These are phyloP conservation scores for Triplophysa rosa DNA, from an alignment of 2,113 vertebrate species.

Conservation along the genomic window DNA sequence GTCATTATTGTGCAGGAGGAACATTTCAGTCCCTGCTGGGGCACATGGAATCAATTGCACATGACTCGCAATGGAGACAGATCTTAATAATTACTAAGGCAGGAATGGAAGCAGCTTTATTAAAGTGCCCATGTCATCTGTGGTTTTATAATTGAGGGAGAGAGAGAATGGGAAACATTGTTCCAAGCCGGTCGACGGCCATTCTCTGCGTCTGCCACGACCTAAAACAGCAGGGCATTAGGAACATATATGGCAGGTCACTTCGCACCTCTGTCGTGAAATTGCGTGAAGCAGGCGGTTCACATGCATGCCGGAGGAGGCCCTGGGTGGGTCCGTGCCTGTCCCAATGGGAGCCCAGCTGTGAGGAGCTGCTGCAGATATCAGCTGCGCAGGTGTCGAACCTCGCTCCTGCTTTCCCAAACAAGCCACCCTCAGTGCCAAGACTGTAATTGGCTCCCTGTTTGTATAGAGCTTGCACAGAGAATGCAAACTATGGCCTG, in stretches of 20 bases:
- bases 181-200: neutral
- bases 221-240: constrained; percentile 17
- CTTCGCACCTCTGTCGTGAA: constrained; percentile 40
- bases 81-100: constrained; percentile 29
- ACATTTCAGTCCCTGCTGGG: neutral
- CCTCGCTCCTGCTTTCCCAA: constrained; percentile 29
- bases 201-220: neutral
- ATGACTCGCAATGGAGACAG: constrained; percentile 15
- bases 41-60: constrained; percentile 20
- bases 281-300: constrained; percentile 29
- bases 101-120: neutral
- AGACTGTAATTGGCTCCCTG: neutral
- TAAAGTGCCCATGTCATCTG: constrained; percentile 9
- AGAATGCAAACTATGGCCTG: neutral
- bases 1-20: constrained; percentile 11
- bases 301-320: constrained; percentile 19
- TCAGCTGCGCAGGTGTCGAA: constrained; percentile 43
- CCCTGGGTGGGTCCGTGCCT: neutral
- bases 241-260: constrained; percentile 10
- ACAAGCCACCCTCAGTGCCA: constrained; percentile 33
- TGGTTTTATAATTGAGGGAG: neutral
- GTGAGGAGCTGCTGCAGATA: constrained; percentile 27
- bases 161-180: neutral
- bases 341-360: neutral
- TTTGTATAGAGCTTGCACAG: neutral